phyloP scores from a whole-genome alignment of 1,140 invertebrate genomes.

The Colletes latitarsis region DNA sequence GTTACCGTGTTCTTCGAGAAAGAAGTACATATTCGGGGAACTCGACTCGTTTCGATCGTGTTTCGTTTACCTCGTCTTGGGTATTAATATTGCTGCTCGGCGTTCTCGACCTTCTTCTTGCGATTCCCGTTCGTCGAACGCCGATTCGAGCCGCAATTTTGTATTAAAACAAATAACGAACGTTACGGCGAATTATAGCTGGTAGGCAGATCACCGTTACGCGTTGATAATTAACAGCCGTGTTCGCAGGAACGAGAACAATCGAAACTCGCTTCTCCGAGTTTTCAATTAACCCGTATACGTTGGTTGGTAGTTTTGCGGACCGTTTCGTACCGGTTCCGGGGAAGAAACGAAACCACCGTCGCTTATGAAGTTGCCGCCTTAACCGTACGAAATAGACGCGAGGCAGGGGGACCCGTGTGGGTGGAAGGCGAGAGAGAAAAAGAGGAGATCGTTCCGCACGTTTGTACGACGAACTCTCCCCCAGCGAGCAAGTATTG shows the following conservation, averaged over 20 bases:
- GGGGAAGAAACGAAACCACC: neutral
- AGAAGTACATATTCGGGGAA: constrained; percentile 1
- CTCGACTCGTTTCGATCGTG: constrained; percentile 8
- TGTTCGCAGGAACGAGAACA: neutral
- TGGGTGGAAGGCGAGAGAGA: neutral
- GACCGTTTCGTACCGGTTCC: neutral
- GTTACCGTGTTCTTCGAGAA: neutral
- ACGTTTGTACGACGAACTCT: constrained; percentile 18
- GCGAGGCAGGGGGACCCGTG: neutral
- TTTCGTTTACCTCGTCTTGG: neutral
- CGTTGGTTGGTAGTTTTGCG: constrained; percentile 4
- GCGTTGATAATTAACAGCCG: too few relatives aligned
- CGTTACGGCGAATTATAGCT: too few relatives aligned
- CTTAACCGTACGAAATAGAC: neutral
- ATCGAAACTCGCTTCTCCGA: neutral
- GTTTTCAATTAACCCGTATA: constrained; percentile 14
- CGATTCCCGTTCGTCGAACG: too few relatives aligned
- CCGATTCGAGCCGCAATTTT: too few relatives aligned
- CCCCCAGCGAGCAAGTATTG: constrained; percentile 15
- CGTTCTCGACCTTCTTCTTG: too few relatives aligned
- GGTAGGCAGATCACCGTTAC: too few relatives aligned
- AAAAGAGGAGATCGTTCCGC: constrained; percentile 31
- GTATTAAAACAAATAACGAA: too few relatives aligned
- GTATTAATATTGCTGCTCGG: too few relatives aligned
- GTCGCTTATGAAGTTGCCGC: constrained; percentile 35